Evolutionary conservation across 2,888 invertebrate genomes (phyloP), one percentile per base, ranked within the genome.

Genomic region (Thyatira batis): DNA sequence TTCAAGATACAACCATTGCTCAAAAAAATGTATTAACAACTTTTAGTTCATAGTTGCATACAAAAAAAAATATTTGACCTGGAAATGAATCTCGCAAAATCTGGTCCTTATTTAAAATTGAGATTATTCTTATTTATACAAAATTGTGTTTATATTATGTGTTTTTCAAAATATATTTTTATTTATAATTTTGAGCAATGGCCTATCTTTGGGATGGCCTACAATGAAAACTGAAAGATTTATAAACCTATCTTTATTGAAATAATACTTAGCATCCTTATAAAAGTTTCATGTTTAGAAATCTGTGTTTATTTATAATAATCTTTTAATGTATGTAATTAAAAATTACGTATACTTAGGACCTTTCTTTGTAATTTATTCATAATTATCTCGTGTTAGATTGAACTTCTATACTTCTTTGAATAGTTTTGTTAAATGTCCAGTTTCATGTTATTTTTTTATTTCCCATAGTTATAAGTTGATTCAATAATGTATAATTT

Each of bases 1-100:
- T 51, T 58, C 58, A 69, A 70, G 60, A 63, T 63, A 62, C 49
- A 55, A 61, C 63, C 66, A 70, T 71, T 69, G 69, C 65, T 70
- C 65, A 58, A 52, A 58, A 46, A 44, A 39, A 30, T 33, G 45
- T 9, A 43, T 66, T 52, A 25, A 5, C 27, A 52, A 21, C 20
- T 52, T 45, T 45, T 27, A 5, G 13, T 45, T 43, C 11, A 11
- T 43, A 10, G 17, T 11, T 11, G 8, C 17, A 46, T 27, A 9
- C 11, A 27, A 27, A 10, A 46, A n/a, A n/a, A n/a, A n/a, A n/a
- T n/a, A n/a, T n/a, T n/a, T n/a, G n/a, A n/a, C n/a, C n/a, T n/a
- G n/a, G n/a, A n/a, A n/a, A n/a, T n/a, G n/a, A n/a, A n/a, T n/a
- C n/a, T n/a, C n/a, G n/a, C n/a, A n/a, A n/a, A n/a, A n/a, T n/a